Evolutionary conservation across 2,888 invertebrate genomes (phyloP).

Genomic region (Chloroclysta siterata): DNA sequence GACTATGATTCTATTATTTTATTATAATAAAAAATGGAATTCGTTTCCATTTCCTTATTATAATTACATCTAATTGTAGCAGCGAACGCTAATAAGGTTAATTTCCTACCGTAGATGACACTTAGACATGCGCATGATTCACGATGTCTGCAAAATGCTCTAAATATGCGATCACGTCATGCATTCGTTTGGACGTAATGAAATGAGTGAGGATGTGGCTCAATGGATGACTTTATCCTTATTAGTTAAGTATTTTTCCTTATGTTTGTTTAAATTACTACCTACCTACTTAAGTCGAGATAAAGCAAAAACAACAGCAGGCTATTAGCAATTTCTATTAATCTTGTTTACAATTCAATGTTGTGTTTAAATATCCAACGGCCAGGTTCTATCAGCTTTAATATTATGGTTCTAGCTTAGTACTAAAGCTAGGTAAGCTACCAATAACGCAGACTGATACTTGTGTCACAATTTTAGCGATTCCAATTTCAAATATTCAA

Average conservation of each 20-base stretch:
- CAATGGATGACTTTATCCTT: constrained; percentile 33
- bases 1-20: too few species aligned
- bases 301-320: background rate
- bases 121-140: constrained; percentile 39
- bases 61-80: constrained; percentile 4
- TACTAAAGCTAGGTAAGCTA: too few species aligned
- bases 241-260: constrained; percentile 16
- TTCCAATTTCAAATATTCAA: background rate
- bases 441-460: too few species aligned
- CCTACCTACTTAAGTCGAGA: background rate
- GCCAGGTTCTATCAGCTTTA: too few species aligned
- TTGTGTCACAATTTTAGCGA: background rate
- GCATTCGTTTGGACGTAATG: constrained; percentile 27
- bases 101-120: constrained; percentile 35
- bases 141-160: constrained; percentile 35
- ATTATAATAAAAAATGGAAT: too few species aligned
- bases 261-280: background rate
- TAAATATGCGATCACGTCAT: constrained; percentile 43
- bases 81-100: constrained; percentile 34
- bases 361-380: background rate
- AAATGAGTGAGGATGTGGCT: constrained; percentile 11
- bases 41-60: background rate
- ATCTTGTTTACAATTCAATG: background rate
- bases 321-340: background rate
- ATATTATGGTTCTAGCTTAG: too few species aligned